Conservation (phyloP, 2,797 vertebrate species). For the Sternotherus odoratus region DNA sequence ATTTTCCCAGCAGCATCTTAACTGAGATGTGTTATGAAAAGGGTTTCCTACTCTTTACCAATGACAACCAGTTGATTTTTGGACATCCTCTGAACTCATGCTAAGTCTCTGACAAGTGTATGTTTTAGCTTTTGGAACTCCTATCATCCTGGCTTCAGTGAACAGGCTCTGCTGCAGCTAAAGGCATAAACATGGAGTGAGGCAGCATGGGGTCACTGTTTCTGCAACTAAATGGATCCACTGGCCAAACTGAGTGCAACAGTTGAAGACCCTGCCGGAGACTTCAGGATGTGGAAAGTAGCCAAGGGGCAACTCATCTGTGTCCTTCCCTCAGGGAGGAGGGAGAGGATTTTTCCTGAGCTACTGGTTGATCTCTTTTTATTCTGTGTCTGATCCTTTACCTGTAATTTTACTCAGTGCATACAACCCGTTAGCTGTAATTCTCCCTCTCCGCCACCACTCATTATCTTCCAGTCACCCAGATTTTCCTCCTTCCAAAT, state of each 20-base stretch:
- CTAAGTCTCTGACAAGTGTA: constrained; percentile 56
- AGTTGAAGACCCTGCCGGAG: neutral
- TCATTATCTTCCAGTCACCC: constrained; percentile 66
- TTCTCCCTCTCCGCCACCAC: constrained; percentile 20
- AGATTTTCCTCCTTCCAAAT: constrained; percentile 57
- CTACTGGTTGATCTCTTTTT: neutral
- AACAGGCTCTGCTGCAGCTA: constrained; percentile 66
- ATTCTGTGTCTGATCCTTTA: neutral
- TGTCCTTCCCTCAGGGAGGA: neutral
- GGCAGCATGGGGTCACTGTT: constrained; percentile 44
- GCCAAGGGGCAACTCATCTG: fast-evolving
- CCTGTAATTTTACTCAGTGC: neutral
- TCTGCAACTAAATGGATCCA: constrained; percentile 52
- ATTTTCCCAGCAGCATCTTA: constrained; percentile 15
- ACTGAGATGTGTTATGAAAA: neutral
- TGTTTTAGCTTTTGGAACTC: constrained; percentile 72
- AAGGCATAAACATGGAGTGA: constrained; percentile 69
- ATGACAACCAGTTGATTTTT: constrained; percentile 64
- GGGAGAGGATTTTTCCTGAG: neutral
- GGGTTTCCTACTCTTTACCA: constrained; percentile 56
- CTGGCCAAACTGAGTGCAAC: fast-evolving
- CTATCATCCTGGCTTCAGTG: constrained; percentile 72
- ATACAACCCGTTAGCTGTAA: neutral
- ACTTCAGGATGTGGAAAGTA: neutral
- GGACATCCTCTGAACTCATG: constrained; percentile 51